Evolutionary conservation across 2,113 vertebrate genomes (phyloP).

Genomic region (Halcyon malimbica): DNA sequence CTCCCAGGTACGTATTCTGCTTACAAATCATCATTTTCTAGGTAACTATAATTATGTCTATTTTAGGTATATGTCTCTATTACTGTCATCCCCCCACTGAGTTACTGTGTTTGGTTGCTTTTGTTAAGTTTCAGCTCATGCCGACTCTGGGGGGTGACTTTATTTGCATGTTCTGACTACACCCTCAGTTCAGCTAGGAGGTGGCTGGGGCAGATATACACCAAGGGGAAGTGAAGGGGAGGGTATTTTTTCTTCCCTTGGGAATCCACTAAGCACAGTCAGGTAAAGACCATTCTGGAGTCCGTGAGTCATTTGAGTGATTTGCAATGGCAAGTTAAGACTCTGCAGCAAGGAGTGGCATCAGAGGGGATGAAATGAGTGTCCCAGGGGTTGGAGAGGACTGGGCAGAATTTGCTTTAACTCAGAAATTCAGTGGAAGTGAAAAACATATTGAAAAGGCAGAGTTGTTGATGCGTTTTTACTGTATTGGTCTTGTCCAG

Average conservation of each 20-base stretch:
- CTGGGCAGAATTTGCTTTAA: not conserved
- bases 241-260: not conserved
- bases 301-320: fast-evolving
- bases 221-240: not conserved
- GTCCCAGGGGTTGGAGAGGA: not conserved
- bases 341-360: not conserved
- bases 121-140: not conserved
- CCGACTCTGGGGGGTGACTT: not conserved
- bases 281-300: not conserved
- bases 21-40: not conserved
- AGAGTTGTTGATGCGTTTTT: not conserved
- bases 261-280: not conserved
- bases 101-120: not conserved
- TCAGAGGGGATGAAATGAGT: not conserved
- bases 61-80: not conserved
- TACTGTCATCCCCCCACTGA: not conserved
- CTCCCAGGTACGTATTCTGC: not conserved
- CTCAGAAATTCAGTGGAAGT: not conserved
- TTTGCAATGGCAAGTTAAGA: not conserved
- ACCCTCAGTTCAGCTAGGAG: not conserved
- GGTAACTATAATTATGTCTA: not conserved
- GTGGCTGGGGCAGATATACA: not conserved
- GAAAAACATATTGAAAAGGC: not conserved
- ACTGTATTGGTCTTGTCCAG: not conserved
- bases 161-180: not conserved